Evolutionary conservation across 2,797 vertebrate genomes (phyloP).

Genomic region (Mastacembelus armatus): DNA sequence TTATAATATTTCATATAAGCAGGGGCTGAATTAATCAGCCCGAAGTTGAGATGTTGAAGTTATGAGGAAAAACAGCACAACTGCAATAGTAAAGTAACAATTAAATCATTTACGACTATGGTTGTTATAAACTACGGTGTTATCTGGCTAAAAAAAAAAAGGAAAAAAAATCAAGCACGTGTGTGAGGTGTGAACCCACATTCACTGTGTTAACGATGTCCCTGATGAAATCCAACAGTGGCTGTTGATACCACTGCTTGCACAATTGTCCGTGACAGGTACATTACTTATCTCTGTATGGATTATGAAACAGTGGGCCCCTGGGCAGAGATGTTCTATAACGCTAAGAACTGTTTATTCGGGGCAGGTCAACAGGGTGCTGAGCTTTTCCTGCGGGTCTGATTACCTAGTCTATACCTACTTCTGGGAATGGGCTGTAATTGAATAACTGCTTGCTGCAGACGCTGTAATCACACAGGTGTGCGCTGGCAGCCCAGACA

Average conservation of each 20-base stretch:
- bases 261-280: not conserved
- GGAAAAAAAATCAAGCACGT: not conserved
- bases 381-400: slow-evolving; percentile 9
- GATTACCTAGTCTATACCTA: slow-evolving; percentile 8
- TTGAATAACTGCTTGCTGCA: slow-evolving; percentile 27
- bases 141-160: too few species aligned
- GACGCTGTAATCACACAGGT: not conserved
- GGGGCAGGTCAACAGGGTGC: not conserved
- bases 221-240: slow-evolving; percentile 20
- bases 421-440: slow-evolving; percentile 28
- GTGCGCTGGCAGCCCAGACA: not conserved
- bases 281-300: not conserved
- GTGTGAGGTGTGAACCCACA: not conserved
- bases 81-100: too few species aligned
- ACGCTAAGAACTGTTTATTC: slow-evolving; percentile 28
- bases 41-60: too few species aligned
- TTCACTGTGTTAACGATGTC: slow-evolving; percentile 42
- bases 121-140: too few species aligned
- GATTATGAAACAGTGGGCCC: not conserved
- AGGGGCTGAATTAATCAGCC: too few species aligned
- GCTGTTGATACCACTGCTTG: not conserved
- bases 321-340: slow-evolving; percentile 4
- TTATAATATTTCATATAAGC: too few species aligned
- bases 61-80: too few species aligned
- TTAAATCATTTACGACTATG: too few species aligned